phyloP scores from a whole-genome alignment of 2,888 invertebrate species.

The Therioaphis trifolii region DNA sequence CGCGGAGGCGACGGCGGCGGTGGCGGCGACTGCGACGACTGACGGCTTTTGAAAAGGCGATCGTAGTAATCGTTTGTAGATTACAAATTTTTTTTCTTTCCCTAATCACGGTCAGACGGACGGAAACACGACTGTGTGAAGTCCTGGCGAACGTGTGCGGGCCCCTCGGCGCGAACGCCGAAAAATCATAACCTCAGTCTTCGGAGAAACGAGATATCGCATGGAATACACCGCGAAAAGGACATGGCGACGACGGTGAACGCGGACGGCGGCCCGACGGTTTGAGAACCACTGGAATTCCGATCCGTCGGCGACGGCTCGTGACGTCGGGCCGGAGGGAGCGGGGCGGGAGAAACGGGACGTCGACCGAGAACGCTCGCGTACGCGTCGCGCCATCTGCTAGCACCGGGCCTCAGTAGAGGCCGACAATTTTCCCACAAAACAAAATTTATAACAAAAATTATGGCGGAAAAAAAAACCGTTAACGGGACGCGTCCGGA shows the following conservation, averaged over 20 bases:
- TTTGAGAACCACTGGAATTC: constrained; percentile 56
- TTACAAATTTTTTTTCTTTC: no score
- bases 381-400: constrained; percentile 57
- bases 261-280: no score
- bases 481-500: no score
- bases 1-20: not conserved
- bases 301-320: not conserved
- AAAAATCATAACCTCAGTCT: no score
- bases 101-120: no score
- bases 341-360: not conserved
- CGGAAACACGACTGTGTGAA: no score
- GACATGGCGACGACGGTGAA: not conserved
- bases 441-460: not conserved
- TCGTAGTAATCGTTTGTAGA: no score
- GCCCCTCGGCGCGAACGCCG: no score
- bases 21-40: not conserved
- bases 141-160: no score
- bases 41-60: no score
- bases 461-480: not conserved
- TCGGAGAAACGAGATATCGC: not conserved
- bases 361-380: no score
- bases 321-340: not conserved
- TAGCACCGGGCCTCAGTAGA: not conserved
- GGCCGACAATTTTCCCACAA: constrained; percentile 31
- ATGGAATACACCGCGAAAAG: not conserved